Conservation (phyloP, 2,888 invertebrate genomes). For the Lucinisca nassula region DNA sequence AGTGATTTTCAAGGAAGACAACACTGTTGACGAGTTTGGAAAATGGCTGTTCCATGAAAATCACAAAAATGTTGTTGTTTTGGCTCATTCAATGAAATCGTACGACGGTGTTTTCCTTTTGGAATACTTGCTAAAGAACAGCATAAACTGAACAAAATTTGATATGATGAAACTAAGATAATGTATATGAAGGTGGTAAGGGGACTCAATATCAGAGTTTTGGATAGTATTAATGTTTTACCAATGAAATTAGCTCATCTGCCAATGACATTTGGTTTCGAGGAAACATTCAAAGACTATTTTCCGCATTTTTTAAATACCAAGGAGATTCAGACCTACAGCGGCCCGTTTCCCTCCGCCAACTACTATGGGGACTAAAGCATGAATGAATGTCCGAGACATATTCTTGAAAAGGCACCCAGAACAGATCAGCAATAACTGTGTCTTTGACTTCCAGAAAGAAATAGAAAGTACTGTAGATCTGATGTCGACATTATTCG, state of each 20-base stretch:
- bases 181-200: neutral
- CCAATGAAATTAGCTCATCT: neutral
- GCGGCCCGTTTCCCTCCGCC: neutral
- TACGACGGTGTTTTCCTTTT: neutral
- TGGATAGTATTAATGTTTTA: neutral
- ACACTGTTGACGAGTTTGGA: neutral
- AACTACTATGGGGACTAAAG: neutral
- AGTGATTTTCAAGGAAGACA: neutral
- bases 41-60: neutral
- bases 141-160: neutral
- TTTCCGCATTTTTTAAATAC: neutral
- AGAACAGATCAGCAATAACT: neutral
- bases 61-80: neutral
- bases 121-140: neutral
- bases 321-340: neutral
- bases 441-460: slow-evolving; percentile 46
- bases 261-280: neutral
- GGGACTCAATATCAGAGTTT: neutral
- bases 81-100: too few relatives aligned
- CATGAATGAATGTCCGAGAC: slow-evolving; percentile 14
- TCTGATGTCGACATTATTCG: slow-evolving; percentile 56
- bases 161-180: neutral
- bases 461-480: slow-evolving; percentile 61
- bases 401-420: slow-evolving; percentile 51
- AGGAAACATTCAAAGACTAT: neutral